Evolutionary conservation across 2,797 vertebrate genomes (phyloP).

Genomic region (Schizopygopsis pylzovi): DNA sequence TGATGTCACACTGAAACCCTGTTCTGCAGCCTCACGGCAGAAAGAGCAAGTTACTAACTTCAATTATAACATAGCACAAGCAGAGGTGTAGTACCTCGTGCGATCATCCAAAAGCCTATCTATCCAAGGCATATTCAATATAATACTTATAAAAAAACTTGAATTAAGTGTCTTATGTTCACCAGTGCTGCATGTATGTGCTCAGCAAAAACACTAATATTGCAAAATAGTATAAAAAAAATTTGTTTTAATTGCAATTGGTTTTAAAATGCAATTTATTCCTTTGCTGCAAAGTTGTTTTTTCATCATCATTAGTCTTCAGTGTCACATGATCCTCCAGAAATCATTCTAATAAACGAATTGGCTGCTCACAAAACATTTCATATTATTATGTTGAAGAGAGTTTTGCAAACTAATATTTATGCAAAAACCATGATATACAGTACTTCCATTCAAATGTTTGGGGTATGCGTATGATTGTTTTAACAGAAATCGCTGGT

Average conservation of each 20-base stretch:
- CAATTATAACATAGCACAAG: neutral
- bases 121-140: neutral
- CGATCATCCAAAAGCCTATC: neutral
- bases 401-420: neutral
- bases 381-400: neutral
- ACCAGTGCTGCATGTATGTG: neutral
- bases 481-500: neutral
- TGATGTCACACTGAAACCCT: slow-evolving; percentile 45
- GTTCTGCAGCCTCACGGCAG: slow-evolving; percentile 1
- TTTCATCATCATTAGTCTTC: neutral
- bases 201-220: neutral
- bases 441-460: neutral
- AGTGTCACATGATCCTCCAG: too few species aligned
- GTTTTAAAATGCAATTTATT: neutral
- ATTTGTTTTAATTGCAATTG: neutral
- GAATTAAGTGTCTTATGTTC: neutral
- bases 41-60: neutral
- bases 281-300: neutral
- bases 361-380: neutral
- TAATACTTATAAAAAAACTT: neutral
- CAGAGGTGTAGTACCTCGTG: neutral
- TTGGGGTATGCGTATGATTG: neutral
- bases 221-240: neutral
- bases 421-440: neutral
- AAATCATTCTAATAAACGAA: neutral